phyloP scores from a whole-genome alignment of 2,113 vertebrate genomes.

The Forbesichthys papilliferus region DNA sequence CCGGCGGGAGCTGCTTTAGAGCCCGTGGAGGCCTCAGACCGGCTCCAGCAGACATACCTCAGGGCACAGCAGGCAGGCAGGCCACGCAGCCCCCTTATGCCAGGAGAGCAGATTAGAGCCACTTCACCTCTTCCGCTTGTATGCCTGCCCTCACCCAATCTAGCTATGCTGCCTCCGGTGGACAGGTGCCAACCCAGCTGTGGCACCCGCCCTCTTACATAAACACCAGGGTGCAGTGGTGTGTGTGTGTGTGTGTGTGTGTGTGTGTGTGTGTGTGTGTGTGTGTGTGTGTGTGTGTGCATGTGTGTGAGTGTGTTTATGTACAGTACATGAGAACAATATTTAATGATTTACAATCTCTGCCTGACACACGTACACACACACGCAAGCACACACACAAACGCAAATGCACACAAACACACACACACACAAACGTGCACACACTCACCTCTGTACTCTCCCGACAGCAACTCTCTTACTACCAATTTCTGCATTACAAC shows the following conservation, averaged over 20 bases:
- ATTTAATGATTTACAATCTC: neutral
- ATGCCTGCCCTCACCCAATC: slow-evolving; percentile 40
- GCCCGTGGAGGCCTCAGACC: slow-evolving; percentile 24
- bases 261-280: neutral
- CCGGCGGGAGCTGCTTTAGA: slow-evolving; percentile 50
- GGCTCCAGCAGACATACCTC: neutral
- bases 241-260: slow-evolving; percentile 18
- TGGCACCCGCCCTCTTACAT: slow-evolving; percentile 37
- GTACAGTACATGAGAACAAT: neutral
- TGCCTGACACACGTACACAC: neutral
- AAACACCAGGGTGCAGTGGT: neutral
- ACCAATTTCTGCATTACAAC: neutral
- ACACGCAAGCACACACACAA: neutral
- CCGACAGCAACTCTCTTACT: neutral
- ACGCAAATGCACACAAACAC: neutral
- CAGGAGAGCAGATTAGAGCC: slow-evolving; percentile 66
- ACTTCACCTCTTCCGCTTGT: slow-evolving; percentile 54
- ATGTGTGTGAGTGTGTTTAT: neutral
- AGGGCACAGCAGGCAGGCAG: too few relatives aligned
- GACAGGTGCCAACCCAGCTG: slow-evolving; percentile 48
- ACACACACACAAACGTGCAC: neutral
- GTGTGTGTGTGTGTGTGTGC: neutral
- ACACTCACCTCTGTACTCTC: too few relatives aligned
- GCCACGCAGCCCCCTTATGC: slow-evolving; percentile 15
- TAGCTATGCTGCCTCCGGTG: slow-evolving; percentile 30